A percentile compares a stretch with the other conserved stretches of the same genome.
phyloP scores from a whole-genome alignment of 2,113 vertebrate genomes.

The Paramisgurnus dabryanus region DNA sequence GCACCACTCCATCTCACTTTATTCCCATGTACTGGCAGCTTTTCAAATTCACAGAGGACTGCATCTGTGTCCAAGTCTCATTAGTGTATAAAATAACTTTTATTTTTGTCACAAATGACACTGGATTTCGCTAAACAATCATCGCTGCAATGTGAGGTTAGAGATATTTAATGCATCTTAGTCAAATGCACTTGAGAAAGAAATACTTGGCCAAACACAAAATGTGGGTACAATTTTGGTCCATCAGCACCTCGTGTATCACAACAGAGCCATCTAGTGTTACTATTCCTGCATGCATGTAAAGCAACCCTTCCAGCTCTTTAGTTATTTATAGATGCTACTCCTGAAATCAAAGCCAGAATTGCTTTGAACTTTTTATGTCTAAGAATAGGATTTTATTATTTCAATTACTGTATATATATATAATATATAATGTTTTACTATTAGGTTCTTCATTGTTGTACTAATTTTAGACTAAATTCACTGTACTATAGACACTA shows the following conservation, averaged over 20 bases:
- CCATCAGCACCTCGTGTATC: conserved; percentile 42
- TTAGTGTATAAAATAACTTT: background rate
- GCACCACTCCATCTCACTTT: conserved; percentile 10
- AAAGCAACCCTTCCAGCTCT: background rate
- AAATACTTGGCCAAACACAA: conserved; percentile 6
- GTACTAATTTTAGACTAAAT: background rate
- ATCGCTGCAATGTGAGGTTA: conserved; percentile 8
- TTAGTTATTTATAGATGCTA: background rate
- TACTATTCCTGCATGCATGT: conserved; percentile 17
- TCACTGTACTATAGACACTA: background rate
- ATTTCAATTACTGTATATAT: background rate
- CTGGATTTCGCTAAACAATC: conserved; percentile 11
- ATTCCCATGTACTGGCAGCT: background rate
- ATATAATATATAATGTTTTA: background rate
- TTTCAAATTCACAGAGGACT: background rate
- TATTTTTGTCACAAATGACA: conserved; percentile 16
- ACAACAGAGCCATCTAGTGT: conserved; percentile 76
- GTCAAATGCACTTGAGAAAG: conserved; percentile 29
- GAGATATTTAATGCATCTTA: conserved; percentile 24
- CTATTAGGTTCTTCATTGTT: background rate
- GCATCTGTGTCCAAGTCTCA: background rate
- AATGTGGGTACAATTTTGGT: background rate
- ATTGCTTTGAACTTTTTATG: background rate
- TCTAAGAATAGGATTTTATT: background rate
- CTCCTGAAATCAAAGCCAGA: background rate